Evolutionary conservation across 2,113 vertebrate genomes (phyloP).

Genomic region (Capricornis sumatraensis): DNA sequence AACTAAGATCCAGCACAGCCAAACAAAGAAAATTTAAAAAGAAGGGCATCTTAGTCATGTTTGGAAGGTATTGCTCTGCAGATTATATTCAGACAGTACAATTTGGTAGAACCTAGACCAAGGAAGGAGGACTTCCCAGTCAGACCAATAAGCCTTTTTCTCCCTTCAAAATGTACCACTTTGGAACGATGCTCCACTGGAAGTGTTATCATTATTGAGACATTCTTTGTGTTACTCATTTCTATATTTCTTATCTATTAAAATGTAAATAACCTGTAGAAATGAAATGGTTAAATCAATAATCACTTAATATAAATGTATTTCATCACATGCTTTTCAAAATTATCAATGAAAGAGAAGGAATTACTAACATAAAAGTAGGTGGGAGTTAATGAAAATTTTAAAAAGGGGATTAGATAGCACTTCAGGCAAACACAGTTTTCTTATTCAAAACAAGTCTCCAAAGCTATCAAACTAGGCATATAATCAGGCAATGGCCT

Average conservation of each 20-base stretch:
- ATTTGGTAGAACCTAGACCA: neutral
- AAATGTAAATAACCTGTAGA: neutral
- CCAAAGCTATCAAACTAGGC: neutral
- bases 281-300: constrained; percentile 4
- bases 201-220: neutral
- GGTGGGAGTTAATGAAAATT: neutral
- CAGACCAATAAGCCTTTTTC: neutral
- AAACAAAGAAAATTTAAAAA: neutral
- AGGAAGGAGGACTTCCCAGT: neutral
- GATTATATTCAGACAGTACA: neutral
- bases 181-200: neutral
- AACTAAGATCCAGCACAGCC: neutral
- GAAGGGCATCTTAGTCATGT: neutral
- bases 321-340: neutral
- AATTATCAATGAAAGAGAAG: neutral
- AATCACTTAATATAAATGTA: neutral
- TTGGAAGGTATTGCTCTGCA: neutral
- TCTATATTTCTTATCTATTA: neutral
- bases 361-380: neutral
- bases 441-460: constrained; percentile 15
- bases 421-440: neutral
- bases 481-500: neutral
- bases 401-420: neutral
- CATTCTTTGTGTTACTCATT: neutral
- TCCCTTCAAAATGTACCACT: neutral